Conservation (phyloP, 1,140 invertebrate species). For the Cotesia glomerata region DNA sequence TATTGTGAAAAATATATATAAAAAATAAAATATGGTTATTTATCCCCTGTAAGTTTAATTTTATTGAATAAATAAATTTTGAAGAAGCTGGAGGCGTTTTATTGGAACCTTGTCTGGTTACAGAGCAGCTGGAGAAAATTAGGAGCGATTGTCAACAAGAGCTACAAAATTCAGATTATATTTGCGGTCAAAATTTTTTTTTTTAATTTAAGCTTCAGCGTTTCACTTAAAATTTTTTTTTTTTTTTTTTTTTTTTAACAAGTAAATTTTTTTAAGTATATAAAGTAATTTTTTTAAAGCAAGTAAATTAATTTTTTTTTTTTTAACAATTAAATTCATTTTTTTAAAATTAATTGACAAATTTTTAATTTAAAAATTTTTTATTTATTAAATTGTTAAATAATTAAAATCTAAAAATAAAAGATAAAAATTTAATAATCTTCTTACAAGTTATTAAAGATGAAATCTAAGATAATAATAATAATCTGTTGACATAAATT, state of each 20-base stretch:
- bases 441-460: too few relatives aligned
- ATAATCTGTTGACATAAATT: neutral
- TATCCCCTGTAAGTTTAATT: too few relatives aligned
- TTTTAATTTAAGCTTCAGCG: slow-evolving; percentile 46
- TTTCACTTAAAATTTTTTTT: slow-evolving; percentile 43
- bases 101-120: slow-evolving; percentile 33
- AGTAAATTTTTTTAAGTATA: too few relatives aligned
- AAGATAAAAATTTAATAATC: too few relatives aligned
- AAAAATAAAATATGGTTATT: too few relatives aligned
- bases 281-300: neutral
- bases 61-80: too few relatives aligned
- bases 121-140: slow-evolving; percentile 39
- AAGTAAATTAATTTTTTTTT: neutral
- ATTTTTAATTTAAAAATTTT: too few relatives aligned
- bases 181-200: slow-evolving; percentile 51
- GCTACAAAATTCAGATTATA: slow-evolving; percentile 47
- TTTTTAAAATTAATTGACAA: too few relatives aligned
- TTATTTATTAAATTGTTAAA: neutral
- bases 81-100: too few relatives aligned
- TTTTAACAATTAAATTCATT: too few relatives aligned
- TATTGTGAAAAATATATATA: too few relatives aligned
- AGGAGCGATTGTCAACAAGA: slow-evolving; percentile 41
- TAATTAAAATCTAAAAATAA: too few relatives aligned
- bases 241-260: neutral
- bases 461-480: neutral